Conservation (phyloP, 1,140 invertebrate genomes). For the Lineus longissimus region DNA sequence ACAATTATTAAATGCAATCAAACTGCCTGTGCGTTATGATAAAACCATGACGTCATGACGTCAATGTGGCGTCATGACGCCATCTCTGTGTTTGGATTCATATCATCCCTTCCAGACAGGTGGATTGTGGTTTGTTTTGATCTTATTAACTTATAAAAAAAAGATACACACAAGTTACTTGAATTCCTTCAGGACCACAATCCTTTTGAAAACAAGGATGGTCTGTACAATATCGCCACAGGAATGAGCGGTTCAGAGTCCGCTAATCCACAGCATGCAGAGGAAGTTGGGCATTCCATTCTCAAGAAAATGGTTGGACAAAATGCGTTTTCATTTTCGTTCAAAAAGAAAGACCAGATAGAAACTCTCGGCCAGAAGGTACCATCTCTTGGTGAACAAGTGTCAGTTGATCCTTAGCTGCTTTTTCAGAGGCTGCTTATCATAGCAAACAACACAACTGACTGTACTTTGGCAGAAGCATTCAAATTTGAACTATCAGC, state of each 20-base stretch:
- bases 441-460: neutral
- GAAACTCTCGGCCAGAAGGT: conserved; percentile 14
- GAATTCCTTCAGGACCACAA: conserved; percentile 14
- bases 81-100: too few relatives aligned
- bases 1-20: too few relatives aligned
- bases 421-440: conserved; percentile 24
- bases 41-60: too few relatives aligned
- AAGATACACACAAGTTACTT: conserved; percentile 17
- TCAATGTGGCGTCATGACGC: too few relatives aligned
- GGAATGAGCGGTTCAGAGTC: conserved; percentile 4
- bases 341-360: conserved; percentile 17
- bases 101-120: too few relatives aligned
- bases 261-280: conserved; percentile 17
- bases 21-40: too few relatives aligned
- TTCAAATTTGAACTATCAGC: conserved; percentile 21
- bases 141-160: too few relatives aligned
- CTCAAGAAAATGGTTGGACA: conserved; percentile 18
- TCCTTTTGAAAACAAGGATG: conserved; percentile 13
- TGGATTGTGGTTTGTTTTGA: too few relatives aligned
- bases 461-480: conserved; percentile 2
- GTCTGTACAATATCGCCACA: conserved; percentile 19
- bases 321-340: conserved; percentile 12
- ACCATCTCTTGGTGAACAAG: neutral
- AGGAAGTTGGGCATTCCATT: conserved; percentile 18
- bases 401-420: conserved; percentile 19